A percentile compares a stretch with the other conserved stretches of the same genome.
Evolutionary conservation across 1,140 invertebrate genomes (phyloP).

Genomic region (Diorhabda carinulata): DNA sequence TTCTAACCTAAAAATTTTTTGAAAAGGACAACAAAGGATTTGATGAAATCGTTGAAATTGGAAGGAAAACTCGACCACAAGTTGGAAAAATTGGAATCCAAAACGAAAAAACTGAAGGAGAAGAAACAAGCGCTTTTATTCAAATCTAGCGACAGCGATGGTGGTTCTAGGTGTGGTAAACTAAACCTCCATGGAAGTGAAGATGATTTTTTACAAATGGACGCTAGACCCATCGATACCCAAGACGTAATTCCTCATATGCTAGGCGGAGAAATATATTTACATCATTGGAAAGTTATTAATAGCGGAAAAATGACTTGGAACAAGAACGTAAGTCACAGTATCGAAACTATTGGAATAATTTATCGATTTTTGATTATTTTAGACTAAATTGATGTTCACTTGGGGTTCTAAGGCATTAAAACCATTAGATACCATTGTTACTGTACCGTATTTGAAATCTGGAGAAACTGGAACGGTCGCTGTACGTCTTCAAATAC

Average conservation of each 20-base stretch:
- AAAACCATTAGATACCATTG: conserved; percentile 29
- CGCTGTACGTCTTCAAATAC: conserved; percentile 38
- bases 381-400: conserved; percentile 43
- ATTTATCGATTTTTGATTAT: background rate
- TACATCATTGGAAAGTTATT: conserved; percentile 45
- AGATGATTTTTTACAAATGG: conserved; percentile 33
- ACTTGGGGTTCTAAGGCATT: conserved; percentile 44
- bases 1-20: too few species aligned
- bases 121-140: conserved; percentile 37
- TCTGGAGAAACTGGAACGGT: conserved; percentile 44
- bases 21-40: conserved; percentile 19
- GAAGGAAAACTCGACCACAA: conserved; percentile 43
- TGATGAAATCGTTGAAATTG: conserved; percentile 37
- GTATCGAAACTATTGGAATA: too few species aligned
- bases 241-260: conserved; percentile 34
- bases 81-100: conserved; percentile 45
- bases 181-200: background rate
- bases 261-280: conserved; percentile 41
- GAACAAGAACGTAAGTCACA: conserved; percentile 37
- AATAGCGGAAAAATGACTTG: conserved; percentile 43
- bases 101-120: conserved; percentile 45
- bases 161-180: conserved; percentile 25
- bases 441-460: conserved; percentile 42
- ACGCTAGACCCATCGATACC: conserved; percentile 34
- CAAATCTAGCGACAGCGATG: conserved; percentile 36